A percentile compares a stretch with the other conserved stretches of the same genome.
Conservation (phyloP, 1,140 invertebrate genomes). For the Rhynchophorus ferrugineus region DNA sequence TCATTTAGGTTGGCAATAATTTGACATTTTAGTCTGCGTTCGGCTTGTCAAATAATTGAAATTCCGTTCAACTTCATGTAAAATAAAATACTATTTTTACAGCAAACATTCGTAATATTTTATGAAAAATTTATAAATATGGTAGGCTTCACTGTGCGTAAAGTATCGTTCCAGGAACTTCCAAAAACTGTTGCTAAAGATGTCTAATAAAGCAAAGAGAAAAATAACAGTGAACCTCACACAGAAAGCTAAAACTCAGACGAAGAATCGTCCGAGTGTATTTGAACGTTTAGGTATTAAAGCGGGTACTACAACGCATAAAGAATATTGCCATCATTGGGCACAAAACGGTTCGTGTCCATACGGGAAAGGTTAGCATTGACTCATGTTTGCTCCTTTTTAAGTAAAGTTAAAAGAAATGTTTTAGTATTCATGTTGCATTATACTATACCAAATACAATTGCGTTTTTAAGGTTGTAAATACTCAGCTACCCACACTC, state of each 20-base stretch:
- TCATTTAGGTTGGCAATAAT: no score
- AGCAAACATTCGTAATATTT: no score
- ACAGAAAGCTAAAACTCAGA: slow-evolving; percentile 54
- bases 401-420: neutral
- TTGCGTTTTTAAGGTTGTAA: slow-evolving; percentile 48
- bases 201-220: slow-evolving; percentile 70
- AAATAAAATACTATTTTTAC: no score
- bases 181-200: slow-evolving; percentile 41
- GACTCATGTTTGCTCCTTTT: neutral
- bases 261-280: slow-evolving; percentile 59
- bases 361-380: slow-evolving; percentile 51
- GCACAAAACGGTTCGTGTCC: slow-evolving; percentile 64
- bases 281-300: slow-evolving; percentile 72
- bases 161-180: slow-evolving; percentile 7
- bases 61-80: no score
- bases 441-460: neutral
- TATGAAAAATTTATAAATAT: slow-evolving; percentile 12
- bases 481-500: slow-evolving; percentile 62
- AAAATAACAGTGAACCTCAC: slow-evolving; percentile 69
- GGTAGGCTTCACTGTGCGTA: slow-evolving; percentile 11
- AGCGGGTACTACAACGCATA: slow-evolving; percentile 45
- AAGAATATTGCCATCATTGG: slow-evolving; percentile 67
- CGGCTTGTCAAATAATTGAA: no score
- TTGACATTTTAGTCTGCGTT: no score
- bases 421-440: neutral